Evolutionary conservation across 2,888 invertebrate genomes (phyloP), one percentile per base, ranked within the genome.

Genomic region (Tenodera sinensis): DNA sequence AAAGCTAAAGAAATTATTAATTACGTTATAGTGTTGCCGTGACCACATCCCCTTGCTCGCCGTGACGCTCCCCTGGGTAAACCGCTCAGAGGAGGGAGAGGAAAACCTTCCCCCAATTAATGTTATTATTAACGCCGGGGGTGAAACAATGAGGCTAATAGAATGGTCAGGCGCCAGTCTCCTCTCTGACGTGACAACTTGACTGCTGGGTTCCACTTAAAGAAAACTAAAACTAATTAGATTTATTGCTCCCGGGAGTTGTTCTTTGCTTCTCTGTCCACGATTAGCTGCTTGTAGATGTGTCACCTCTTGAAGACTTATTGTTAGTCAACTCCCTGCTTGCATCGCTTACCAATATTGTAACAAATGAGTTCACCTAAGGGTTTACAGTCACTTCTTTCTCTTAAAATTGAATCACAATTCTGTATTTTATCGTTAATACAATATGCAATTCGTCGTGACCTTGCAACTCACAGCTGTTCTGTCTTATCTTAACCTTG

Each of bases 101-200:
- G 87, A 83, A 83, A n/a, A 34, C 34, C 83, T 83, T 42, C 87
- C 87, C 83, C 83, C 87, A 87, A 87, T 87, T 87, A 83, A 87
- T 83, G 87, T 42, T 87, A 87, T 87, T 87, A 87, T 87, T 87
- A 87, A 87, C 87, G 82, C 87, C 27, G 27, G 83, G 87, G 87
- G 87, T 87, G 87, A 87, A 87, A 87, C 87, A 87, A 87, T 87
- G 83, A 87, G 83, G 87, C 87, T 87, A 87, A 87, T 87, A 83
- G 87, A 87, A 82, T 87, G 87, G 87, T 87, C 87, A 87, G 34
- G 54, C 54, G 54, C 54, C 54, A 71, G 54, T 71, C 54, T 42
- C 54, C 25, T 6, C 54, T 71, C 20, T 25, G 54, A 71, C 15
- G 20, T 71, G 54, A 71, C 54, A 71, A 71, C 54, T 71, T 71